A percentile compares a stretch with the other conserved stretches of the same genome.
These are phyloP conservation scores for Uria aalge DNA, from an alignment of 2,113 vertebrate species.

Conservation along the genomic window DNA sequence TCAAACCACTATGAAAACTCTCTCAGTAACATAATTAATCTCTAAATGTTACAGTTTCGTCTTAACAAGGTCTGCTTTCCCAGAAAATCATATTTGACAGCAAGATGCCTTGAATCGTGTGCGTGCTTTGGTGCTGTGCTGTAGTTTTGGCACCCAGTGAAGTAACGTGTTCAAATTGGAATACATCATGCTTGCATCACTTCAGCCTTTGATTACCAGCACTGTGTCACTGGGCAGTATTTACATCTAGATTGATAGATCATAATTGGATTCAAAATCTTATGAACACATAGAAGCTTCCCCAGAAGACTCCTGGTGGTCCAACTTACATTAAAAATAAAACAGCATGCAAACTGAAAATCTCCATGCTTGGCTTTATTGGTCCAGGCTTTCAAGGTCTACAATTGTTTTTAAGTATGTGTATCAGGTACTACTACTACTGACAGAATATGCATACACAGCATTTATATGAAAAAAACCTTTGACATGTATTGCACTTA, in stretches of 20 bases:
- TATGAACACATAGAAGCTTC: not conserved
- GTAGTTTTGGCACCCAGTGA: not conserved
- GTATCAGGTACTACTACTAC: not conserved
- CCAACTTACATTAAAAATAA: not conserved
- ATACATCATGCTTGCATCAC: not conserved
- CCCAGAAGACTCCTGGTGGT: accelerated
- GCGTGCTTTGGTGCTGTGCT: not conserved
- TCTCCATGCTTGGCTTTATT: not conserved
- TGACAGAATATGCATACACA: not conserved
- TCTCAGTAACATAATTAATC: not conserved
- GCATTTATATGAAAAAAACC: not conserved
- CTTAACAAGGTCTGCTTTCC: not conserved
- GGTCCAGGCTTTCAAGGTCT: not conserved
- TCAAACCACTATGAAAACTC: not conserved
- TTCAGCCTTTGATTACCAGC: not conserved
- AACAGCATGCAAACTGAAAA: not conserved
- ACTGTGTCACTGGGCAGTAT: not conserved
- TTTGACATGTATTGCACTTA: not conserved
- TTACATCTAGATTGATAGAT: not conserved
- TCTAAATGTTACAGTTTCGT: not conserved
- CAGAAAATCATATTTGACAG: not conserved
- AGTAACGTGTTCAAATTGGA: not conserved
- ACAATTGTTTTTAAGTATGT: not conserved
- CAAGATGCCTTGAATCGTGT: accelerated
- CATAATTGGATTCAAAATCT: not conserved